Evolutionary conservation across 2,797 vertebrate species (phyloP).

Genomic region (Avahi laniger): DNA sequence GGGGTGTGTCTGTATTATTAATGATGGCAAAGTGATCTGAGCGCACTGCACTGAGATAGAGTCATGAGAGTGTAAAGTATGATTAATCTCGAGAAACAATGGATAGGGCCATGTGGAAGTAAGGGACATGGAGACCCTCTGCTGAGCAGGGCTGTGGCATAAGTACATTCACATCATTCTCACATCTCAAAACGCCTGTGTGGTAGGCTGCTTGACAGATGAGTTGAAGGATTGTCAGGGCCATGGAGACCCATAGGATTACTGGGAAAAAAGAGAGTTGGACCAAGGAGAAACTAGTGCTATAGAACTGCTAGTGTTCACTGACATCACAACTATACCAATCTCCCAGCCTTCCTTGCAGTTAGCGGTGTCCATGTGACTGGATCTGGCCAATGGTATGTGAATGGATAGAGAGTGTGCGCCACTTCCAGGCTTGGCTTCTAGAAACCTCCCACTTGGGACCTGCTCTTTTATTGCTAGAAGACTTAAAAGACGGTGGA

Average conservation of each 20-base stretch:
- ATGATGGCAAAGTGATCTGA: constrained; percentile 17
- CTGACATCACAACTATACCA: accelerated
- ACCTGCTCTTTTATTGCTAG: neutral
- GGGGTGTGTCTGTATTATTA: constrained; percentile 37
- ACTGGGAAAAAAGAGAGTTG: neutral
- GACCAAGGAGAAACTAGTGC: neutral
- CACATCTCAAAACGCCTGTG: neutral
- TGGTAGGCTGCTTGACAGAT: neutral
- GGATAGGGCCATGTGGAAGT: neutral
- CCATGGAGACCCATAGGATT: neutral
- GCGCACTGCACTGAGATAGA: neutral
- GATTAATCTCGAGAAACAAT: neutral
- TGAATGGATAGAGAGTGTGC: neutral
- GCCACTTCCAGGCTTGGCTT: neutral
- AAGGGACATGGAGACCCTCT: neutral
- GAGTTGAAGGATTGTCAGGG: neutral
- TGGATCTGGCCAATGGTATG: neutral
- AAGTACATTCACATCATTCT: neutral
- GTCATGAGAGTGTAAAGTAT: neutral
- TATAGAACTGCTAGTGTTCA: neutral
- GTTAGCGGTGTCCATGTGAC: neutral
- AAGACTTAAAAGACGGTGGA: neutral
- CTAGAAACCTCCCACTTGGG: neutral
- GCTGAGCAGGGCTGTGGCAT: neutral
- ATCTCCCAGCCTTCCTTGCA: neutral